Percentiles rank a stretch among this genome's conserved stretches.
Conservation (phyloP, 2,888 invertebrate genomes). For the Lamellibrachia columna region DNA sequence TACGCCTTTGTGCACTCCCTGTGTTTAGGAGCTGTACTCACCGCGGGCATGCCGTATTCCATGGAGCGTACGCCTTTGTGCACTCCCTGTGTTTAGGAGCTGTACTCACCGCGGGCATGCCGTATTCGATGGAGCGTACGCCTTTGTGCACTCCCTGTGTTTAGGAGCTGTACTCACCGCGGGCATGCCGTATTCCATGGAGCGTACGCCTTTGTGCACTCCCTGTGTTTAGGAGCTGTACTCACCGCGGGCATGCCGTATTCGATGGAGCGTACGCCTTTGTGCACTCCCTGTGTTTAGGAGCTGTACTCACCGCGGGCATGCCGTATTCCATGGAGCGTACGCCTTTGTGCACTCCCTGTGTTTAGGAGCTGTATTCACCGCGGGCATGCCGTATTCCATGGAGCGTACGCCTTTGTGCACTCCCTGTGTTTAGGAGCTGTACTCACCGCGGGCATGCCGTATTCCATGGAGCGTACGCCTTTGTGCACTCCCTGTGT, state of each 20-base stretch:
- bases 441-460: neutral
- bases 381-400: neutral
- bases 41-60: too few species aligned
- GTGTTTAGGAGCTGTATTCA: neutral
- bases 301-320: constrained; percentile 34
- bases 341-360: constrained; percentile 31
- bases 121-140: constrained; percentile 40
- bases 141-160: constrained; percentile 26
- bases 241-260: neutral
- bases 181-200: neutral
- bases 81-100: neutral
- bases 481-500: too few species aligned
- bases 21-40: neutral
- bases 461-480: neutral
- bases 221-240: neutral
- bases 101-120: constrained; percentile 36
- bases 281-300: too few species aligned
- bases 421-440: neutral
- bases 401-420: neutral
- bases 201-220: neutral
- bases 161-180: neutral
- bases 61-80: neutral
- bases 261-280: neutral
- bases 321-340: constrained; percentile 40
- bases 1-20: neutral